These are phyloP conservation scores for Lydus trimaculatus DNA, from an alignment of 2,888 invertebrate genomes.

Conservation along the genomic window DNA sequence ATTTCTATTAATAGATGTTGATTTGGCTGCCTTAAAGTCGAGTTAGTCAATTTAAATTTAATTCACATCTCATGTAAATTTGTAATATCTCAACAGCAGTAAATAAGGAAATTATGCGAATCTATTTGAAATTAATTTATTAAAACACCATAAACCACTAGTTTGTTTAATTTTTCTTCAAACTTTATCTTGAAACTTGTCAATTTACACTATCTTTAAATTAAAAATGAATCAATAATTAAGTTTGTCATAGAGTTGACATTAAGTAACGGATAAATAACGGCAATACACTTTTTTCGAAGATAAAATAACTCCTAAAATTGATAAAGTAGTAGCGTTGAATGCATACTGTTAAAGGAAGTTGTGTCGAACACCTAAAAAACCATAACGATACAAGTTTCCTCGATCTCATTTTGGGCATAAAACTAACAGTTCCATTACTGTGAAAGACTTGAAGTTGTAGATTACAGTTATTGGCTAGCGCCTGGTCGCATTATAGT, in stretches of 20 bases:
- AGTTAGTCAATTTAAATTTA: too few relatives aligned
- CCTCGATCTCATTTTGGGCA: conserved; percentile 47
- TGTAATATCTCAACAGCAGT: too few relatives aligned
- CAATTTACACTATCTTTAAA: background rate
- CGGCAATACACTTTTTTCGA: background rate
- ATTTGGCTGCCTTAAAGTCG: too few relatives aligned
- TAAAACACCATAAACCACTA: too few relatives aligned
- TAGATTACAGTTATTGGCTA: conserved; percentile 42
- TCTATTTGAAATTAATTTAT: too few relatives aligned
- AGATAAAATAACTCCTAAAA: conserved; percentile 14
- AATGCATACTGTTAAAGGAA: conserved; percentile 34
- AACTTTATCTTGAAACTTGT: background rate
- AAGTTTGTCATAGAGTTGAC: background rate
- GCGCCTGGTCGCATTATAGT: conserved; percentile 40
- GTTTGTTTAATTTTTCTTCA: too few relatives aligned
- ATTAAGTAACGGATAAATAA: background rate
- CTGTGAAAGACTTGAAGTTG: conserved; percentile 43
- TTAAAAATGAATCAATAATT: background rate
- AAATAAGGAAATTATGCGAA: too few relatives aligned
- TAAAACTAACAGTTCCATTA: conserved; percentile 50
- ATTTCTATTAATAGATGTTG: too few relatives aligned
- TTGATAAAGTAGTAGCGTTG: conserved; percentile 37
- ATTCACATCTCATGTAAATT: too few relatives aligned
- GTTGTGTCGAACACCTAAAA: conserved; percentile 19
- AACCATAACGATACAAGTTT: conserved; percentile 46